These are phyloP conservation scores for Limnothrissa miodon DNA, from an alignment of 2,113 vertebrate species.

Conservation along the genomic window DNA sequence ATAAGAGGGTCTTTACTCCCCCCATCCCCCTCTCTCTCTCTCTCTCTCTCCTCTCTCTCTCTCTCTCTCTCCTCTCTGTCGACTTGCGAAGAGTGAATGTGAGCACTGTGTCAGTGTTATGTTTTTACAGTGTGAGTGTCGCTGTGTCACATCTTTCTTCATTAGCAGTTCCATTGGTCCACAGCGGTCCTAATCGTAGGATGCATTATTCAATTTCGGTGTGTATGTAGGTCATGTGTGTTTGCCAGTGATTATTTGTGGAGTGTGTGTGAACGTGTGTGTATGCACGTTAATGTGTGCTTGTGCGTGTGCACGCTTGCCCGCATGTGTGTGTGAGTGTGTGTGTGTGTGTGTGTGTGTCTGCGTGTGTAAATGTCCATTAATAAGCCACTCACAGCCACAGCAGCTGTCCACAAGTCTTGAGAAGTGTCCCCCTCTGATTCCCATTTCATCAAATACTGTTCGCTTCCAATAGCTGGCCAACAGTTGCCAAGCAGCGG, in stretches of 20 bases:
- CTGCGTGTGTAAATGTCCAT: background rate
- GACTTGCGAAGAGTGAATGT: background rate
- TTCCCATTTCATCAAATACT: slow-evolving; percentile 54
- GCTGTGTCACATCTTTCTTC: no score
- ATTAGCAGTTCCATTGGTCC: no score
- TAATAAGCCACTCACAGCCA: background rate
- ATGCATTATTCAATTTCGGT: background rate
- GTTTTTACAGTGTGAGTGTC: background rate
- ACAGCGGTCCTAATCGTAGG: no score
- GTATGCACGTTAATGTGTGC: background rate
- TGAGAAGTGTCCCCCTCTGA: slow-evolving; percentile 53
- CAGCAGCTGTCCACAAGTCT: slow-evolving; percentile 41
- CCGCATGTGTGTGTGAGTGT: background rate
- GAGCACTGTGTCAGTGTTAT: background rate
- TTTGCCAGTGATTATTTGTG: slow-evolving; percentile 12
- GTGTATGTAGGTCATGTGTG: background rate
- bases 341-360: slow-evolving; percentile 31
- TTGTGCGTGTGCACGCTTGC: slow-evolving; percentile 33
- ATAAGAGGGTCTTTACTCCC: background rate
- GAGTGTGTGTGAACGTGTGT: background rate
- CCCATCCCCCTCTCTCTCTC: background rate
- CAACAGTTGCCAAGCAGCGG: slow-evolving; percentile 59
- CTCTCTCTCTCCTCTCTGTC: background rate
- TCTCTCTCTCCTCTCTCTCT: background rate
- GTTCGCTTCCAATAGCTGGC: slow-evolving; percentile 55